Conservation (phyloP, 2,888 invertebrate species). For the Argyresthia albistria region DNA sequence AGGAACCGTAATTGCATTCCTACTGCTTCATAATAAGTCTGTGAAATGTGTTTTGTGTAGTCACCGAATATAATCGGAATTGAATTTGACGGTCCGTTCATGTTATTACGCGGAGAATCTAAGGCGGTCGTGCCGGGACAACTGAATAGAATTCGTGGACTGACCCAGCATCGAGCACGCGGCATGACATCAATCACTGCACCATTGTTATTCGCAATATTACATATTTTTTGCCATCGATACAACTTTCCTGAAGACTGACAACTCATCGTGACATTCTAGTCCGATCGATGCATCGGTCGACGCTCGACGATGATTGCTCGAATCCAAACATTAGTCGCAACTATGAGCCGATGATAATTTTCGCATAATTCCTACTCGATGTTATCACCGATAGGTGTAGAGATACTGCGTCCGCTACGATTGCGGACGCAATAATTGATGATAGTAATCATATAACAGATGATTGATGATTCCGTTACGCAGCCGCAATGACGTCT, state of each 20-base stretch:
- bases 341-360: neutral
- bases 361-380: neutral
- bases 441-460: conserved; percentile 73
- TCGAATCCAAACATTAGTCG: neutral
- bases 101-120: conserved; percentile 27
- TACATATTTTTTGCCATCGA: conserved; percentile 1
- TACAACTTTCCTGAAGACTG: neutral
- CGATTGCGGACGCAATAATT: conserved; percentile 71
- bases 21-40: conserved; percentile 16
- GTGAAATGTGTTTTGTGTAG: conserved; percentile 19
- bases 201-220: conserved; percentile 1
- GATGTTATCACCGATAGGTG: neutral
- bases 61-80: conserved; percentile 24
- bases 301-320: too few species aligned
- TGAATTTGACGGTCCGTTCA: conserved; percentile 27
- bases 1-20: conserved; percentile 11
- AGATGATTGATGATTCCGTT: conserved; percentile 72
- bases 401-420: conserved; percentile 35
- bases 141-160: conserved; percentile 34
- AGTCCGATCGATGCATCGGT: too few species aligned
- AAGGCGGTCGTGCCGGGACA: conserved; percentile 26
- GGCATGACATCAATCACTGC: conserved; percentile 7
- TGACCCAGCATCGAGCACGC: conserved; percentile 17
- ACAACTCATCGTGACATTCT: too few species aligned
- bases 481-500: conserved; percentile 58